Evolutionary conservation across 2,888 invertebrate genomes (phyloP).

Genomic region (Chrysomela aeneicollis): DNA sequence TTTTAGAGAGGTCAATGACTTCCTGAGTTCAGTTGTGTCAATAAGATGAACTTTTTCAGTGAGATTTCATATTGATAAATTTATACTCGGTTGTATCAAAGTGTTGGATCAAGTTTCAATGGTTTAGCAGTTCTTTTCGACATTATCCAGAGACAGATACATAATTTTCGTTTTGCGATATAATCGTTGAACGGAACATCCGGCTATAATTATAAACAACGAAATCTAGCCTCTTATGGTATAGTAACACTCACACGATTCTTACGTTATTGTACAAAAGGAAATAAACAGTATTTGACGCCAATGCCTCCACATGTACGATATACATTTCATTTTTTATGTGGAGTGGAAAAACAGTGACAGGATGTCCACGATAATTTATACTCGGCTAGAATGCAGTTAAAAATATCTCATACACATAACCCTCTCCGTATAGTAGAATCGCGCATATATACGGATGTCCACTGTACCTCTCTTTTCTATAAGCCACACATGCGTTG

Average conservation of each 20-base stretch:
- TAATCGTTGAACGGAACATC: no score
- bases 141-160: no score
- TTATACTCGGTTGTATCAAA: no score
- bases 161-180: no score
- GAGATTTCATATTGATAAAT: no score
- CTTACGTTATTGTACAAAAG: constrained; percentile 23
- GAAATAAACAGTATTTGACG: constrained; percentile 27
- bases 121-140: no score
- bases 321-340: constrained; percentile 25
- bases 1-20: no score
- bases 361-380: constrained; percentile 48
- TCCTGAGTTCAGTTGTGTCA: no score
- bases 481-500: constrained; percentile 45
- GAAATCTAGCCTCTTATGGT: not conserved
- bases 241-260: constrained; percentile 11
- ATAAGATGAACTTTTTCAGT: no score
- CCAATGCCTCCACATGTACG: constrained; percentile 27
- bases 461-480: constrained; percentile 52
- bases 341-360: constrained; percentile 29
- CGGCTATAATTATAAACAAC: not conserved
- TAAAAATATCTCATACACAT: constrained; percentile 54
- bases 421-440: constrained; percentile 47
- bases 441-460: constrained; percentile 47
- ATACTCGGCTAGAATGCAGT: constrained; percentile 42
- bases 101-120: no score